Evolutionary conservation across 2,888 invertebrate genomes (phyloP), one percentile per base, ranked within the genome.

Genomic region (Coelopa pilipes): DNA sequence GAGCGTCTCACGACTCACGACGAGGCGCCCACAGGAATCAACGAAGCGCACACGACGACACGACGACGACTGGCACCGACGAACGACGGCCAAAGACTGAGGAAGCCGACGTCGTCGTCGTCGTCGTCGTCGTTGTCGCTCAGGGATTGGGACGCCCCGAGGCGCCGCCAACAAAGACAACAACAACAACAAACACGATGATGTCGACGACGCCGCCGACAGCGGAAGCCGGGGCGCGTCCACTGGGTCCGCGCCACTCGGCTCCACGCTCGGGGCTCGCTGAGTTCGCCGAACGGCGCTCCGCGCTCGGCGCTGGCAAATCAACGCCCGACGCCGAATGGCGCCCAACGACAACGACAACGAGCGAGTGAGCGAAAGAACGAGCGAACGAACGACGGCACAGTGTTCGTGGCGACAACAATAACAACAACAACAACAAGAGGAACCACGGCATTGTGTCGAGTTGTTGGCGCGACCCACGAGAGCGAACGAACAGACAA

Each of bases 271-370:
- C 13, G 19, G 19, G 19, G 34, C 13, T 62, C 62, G 34, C 34
- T 21, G 21, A 13, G 19, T 12, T 66, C 34, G 50, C 66, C 17
- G 49, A 47, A 45, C 70, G 47, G n/a, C 60, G 62, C 34, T 45
- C 53, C 17, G 57, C 34, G 34, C 67, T 17, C 45, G 47, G 59
- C 45, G 60, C 60, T 71, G 65, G 65, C 71, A 71, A 71, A 71
- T 71, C 71, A 74, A 55, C 62, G 74, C 19, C 17, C 50, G 47
- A 60, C 72, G 76, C 72, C 83, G 83, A 84, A 84, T 84, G 84
- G 84, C 84, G 84, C 84, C 84, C 84, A 84, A 81, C 69, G 21
- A 59, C 84, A 84, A 81, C 69, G 21, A 59, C 57, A 17, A 15
- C 57, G 57, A 12, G 7, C 34, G 34, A 57, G 2, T 13, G 19